Base-by-base conservation (phyloP, 2,888 invertebrate genomes). In the Synergus gifuensis region DNA sequence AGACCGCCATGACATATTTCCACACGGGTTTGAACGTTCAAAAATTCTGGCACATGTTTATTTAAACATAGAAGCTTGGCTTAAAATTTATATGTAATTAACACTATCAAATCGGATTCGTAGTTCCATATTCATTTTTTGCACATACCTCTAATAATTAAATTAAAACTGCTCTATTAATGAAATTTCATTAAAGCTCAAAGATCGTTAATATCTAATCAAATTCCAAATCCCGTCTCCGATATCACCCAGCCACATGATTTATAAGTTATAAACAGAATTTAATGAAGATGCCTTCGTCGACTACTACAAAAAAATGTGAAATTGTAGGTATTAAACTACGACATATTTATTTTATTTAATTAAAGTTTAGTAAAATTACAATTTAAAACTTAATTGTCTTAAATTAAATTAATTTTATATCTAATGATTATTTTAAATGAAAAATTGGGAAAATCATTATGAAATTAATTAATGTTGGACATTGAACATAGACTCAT, bases 261-360 rank as follows among this genome's bases (percentile, higher is more conserved):
- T 54, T 54, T 54, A 54, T 54, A 7, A n/a, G n/a, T 54, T 54
- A 54, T 54, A 54, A 54, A n/a, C 54, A 54, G 54, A 60, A 60
- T 60, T 22, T 60, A 22, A 60, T 28, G 54, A 46, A 76, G 73
- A 64, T 28, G 40, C 46, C 46, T 49, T 76, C 9, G 12, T 22
- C 73, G 44, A 16, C 22, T 12, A 2, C 16, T 54, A 54, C 8
- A 54, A 8, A 54, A n/a, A 7, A n/a, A 54, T 16, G 8, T 54
- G n/a, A 54, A 54, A 54, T 54, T 8, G 2, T 7, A 54, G 54
- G n/a, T 8, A 54, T 1, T n/a, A n/a, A 54, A 54, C 54, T n/a
- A n/a, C 8, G n/a, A 54, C 54, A 54, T 54, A 49, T 28, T 3
- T 28, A 46, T 49, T 49, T 16, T 16, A 49, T 49, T 4, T 2